These are phyloP conservation scores for Epizoanthus stellaris DNA, from an alignment of 92 coral and sea anemone species.

Conservation along the genomic window DNA sequence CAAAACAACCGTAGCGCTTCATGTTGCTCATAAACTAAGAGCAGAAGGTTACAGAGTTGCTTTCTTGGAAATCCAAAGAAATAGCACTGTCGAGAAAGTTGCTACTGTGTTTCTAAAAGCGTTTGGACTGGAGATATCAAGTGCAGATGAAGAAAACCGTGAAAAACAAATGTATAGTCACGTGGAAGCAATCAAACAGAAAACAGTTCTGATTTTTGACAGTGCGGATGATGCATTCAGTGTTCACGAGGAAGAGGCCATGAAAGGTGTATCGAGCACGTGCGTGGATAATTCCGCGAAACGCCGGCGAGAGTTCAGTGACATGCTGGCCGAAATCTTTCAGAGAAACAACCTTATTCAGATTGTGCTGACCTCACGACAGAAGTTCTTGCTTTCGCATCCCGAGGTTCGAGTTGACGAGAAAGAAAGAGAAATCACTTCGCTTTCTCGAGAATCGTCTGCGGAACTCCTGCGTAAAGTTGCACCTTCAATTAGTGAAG, in stretches of 20 bases:
- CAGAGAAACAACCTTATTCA: slow-evolving; percentile 15
- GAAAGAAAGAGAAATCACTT: slow-evolving; percentile 28
- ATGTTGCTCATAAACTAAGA: slow-evolving; percentile 19
- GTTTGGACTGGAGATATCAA: slow-evolving; percentile 19
- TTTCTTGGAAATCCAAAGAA: slow-evolving; percentile 29
- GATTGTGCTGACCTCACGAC: slow-evolving; percentile 21
- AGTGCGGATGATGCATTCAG: slow-evolving; percentile 25
- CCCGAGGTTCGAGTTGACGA: slow-evolving; percentile 36
- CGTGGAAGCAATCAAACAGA: slow-evolving; percentile 33
- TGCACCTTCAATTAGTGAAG: slow-evolving; percentile 23
- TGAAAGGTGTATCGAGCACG: background rate
- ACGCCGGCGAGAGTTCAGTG: slow-evolving; percentile 34
- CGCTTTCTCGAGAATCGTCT: slow-evolving; percentile 22
- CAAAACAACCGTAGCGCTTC: slow-evolving; percentile 33
- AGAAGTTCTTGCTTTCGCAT: slow-evolving; percentile 35
- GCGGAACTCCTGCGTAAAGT: slow-evolving; percentile 30
- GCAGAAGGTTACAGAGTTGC: slow-evolving; percentile 27
- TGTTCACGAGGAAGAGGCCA: background rate
- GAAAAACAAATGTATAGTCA: slow-evolving; percentile 32
- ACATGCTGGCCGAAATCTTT: slow-evolving; percentile 30
- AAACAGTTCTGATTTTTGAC: slow-evolving; percentile 29
- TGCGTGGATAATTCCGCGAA: background rate
- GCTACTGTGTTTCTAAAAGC: slow-evolving; percentile 17
- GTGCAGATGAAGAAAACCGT: background rate
- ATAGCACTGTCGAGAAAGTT: slow-evolving; percentile 16